A percentile compares a stretch with the other conserved stretches of the same genome.
Conservation (phyloP, 1,140 invertebrate genomes). For the Paraescarpia echinospica region DNA sequence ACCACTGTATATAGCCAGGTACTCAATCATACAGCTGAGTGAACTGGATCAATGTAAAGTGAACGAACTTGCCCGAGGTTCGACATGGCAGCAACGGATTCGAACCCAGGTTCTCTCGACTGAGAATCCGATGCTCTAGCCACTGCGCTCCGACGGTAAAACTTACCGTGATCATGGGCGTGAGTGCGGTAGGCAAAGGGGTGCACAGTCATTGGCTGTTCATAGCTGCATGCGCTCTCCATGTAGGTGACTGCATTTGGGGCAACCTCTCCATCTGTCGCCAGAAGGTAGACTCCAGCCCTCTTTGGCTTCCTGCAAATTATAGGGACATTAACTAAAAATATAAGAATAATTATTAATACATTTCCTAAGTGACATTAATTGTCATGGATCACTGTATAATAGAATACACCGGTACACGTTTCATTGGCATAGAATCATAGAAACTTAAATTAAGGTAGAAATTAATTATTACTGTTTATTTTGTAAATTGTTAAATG, state of each 20-base stretch:
- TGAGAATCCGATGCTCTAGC: too few species aligned
- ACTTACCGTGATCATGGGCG: slow-evolving; percentile 53
- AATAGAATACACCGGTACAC: not conserved
- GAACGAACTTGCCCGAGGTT: too few species aligned
- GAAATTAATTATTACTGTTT: not conserved
- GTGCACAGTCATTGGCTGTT: slow-evolving; percentile 42
- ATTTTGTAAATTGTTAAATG: too few species aligned
- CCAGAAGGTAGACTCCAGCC: slow-evolving; percentile 84
- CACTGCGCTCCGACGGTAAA: not conserved
- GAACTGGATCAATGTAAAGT: too few species aligned
- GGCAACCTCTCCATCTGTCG: slow-evolving; percentile 77
- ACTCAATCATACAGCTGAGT: too few species aligned
- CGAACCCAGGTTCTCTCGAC: too few species aligned
- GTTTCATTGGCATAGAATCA: not conserved
- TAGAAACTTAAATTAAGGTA: not conserved
- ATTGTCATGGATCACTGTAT: not conserved
- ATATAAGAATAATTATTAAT: not conserved
- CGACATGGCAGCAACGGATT: too few species aligned
- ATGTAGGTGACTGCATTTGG: slow-evolving; percentile 62
- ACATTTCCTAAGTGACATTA: not conserved
- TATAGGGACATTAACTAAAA: not conserved
- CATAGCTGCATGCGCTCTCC: slow-evolving; percentile 49
- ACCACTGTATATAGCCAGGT: too few species aligned
- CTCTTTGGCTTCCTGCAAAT: slow-evolving; percentile 63
- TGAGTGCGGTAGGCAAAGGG: slow-evolving; percentile 58